These are phyloP conservation scores for Cheilosia pagana DNA, from an alignment of 2,888 invertebrate genomes.

Conservation along the genomic window DNA sequence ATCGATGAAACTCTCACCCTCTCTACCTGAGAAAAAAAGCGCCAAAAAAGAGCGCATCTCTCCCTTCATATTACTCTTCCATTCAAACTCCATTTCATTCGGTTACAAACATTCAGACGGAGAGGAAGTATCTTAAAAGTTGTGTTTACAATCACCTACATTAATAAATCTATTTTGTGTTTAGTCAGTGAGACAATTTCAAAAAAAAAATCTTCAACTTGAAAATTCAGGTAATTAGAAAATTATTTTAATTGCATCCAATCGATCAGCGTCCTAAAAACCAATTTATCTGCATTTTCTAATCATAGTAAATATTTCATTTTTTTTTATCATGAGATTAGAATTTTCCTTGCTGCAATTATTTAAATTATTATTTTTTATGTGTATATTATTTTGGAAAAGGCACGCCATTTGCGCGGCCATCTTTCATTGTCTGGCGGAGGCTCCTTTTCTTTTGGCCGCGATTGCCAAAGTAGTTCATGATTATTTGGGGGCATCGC, in stretches of 20 bases:
- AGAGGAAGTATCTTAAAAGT: constrained; percentile 37
- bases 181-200: constrained; percentile 43
- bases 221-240: constrained; percentile 59
- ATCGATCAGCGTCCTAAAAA: not conserved
- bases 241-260: not conserved
- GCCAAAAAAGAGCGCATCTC: constrained; percentile 70
- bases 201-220: constrained; percentile 25
- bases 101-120: constrained; percentile 57
- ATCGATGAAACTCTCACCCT: not conserved
- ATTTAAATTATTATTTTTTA: constrained; percentile 26
- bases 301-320: not conserved
- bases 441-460: constrained; percentile 56
- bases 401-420: constrained; percentile 75
- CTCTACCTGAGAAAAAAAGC: constrained; percentile 45
- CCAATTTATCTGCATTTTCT: not conserved
- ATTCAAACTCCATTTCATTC: constrained; percentile 68
- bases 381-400: constrained; percentile 48
- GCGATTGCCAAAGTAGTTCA: constrained; percentile 23
- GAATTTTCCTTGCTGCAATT: constrained; percentile 38
- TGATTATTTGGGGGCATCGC: constrained; percentile 16
- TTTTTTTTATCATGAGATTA: constrained; percentile 5
- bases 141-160: constrained; percentile 56
- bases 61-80: constrained; percentile 67
- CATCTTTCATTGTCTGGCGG: constrained; percentile 72
- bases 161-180: constrained; percentile 54